Percentiles rank a stretch among this genome's conserved stretches.
phyloP scores from a whole-genome alignment of 2,113 vertebrate genomes.

The Salvelinus alpinus region DNA sequence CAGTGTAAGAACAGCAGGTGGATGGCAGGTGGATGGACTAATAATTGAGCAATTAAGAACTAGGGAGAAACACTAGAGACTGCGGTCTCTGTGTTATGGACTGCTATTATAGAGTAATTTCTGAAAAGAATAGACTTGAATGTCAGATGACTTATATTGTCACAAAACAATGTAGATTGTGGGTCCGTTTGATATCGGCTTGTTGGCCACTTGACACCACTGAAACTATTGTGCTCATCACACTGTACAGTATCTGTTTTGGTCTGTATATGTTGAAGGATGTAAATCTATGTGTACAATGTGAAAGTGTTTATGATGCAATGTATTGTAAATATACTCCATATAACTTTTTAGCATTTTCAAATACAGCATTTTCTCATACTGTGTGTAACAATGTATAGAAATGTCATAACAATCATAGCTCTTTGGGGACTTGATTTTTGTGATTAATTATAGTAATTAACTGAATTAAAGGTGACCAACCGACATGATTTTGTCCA shows the following conservation, averaged over 20 bases:
- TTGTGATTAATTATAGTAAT: background rate
- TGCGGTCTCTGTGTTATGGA: no score
- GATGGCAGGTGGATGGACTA: no score
- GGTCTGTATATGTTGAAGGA: background rate
- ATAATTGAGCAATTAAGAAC: no score
- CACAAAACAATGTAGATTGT: no score
- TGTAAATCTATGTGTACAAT: background rate
- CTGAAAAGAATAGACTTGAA: no score
- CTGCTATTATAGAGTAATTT: no score
- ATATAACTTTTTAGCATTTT: background rate
- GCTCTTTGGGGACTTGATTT: background rate
- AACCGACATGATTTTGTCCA: background rate
- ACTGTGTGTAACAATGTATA: background rate
- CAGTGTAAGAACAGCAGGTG: no score
- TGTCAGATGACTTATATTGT: no score
- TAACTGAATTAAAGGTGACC: background rate
- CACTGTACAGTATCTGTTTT: background rate
- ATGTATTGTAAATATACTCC: background rate
- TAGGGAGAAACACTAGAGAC: no score
- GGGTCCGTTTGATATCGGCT: background rate
- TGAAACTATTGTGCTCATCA: background rate
- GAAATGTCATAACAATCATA: background rate
- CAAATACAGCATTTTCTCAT: background rate
- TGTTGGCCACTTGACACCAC: background rate
- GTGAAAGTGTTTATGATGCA: background rate